phyloP scores from a whole-genome alignment of 2,797 vertebrate species.

The Petrocephalus schoutedeni region DNA sequence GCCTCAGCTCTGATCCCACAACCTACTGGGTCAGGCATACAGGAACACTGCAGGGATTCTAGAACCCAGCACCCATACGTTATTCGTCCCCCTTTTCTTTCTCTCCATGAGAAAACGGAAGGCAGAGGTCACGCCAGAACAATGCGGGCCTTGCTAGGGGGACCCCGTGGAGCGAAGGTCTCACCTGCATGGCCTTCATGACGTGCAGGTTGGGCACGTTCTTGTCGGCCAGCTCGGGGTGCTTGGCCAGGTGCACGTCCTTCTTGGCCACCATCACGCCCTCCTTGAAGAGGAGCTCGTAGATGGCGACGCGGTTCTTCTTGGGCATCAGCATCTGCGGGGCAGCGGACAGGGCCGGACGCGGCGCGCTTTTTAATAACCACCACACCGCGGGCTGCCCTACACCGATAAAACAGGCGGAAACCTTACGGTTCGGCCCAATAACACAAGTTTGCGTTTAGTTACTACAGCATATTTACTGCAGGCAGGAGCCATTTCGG shows the following conservation, averaged over 20 bases:
- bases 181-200: slow-evolving; percentile 99
- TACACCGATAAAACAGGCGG: not conserved
- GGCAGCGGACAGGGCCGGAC: not conserved
- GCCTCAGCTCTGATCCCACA: too few species aligned
- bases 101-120: too few species aligned
- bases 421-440: not conserved
- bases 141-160: not conserved
- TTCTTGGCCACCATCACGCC: slow-evolving; percentile 99
- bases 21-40: not conserved
- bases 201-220: slow-evolving; percentile 98
- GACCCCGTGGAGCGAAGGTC: not conserved
- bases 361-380: not conserved
- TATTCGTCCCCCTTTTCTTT: too few species aligned
- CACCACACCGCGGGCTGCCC: not conserved
- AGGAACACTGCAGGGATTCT: not conserved
- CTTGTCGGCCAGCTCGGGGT: slow-evolving; percentile 93
- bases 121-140: not conserved
- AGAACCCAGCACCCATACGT: not conserved
- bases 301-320: slow-evolving; percentile 97
- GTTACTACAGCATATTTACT: not conserved
- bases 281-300: slow-evolving; percentile 98
- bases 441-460: not conserved
- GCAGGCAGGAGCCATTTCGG: not conserved
- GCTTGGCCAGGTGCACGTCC: slow-evolving; percentile 92
- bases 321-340: slow-evolving; percentile 98